Evolutionary conservation across 2,797 vertebrate species (phyloP).

Genomic region (Nasua narica): DNA sequence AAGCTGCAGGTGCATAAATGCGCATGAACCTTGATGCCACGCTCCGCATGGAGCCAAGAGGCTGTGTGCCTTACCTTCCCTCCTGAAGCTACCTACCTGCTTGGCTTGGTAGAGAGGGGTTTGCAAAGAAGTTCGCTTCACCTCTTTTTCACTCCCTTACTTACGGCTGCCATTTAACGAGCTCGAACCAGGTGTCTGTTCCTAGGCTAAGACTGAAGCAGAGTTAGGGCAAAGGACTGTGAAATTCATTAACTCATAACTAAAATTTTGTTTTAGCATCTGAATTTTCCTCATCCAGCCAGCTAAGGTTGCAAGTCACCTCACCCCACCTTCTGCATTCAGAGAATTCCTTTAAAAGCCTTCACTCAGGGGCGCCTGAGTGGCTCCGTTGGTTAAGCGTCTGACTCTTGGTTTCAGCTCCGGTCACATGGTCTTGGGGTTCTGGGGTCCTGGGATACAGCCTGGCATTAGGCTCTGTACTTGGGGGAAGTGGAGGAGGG

Average conservation of each 20-base stretch:
- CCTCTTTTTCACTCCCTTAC: background rate
- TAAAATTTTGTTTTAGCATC: background rate
- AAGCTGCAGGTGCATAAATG: background rate
- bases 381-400: background rate
- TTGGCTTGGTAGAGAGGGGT: background rate
- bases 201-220: background rate
- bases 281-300: conserved; percentile 22
- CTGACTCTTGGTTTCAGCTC: background rate
- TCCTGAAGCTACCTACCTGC: background rate
- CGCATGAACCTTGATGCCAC: background rate
- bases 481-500: no score
- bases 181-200: conserved; percentile 21
- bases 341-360: background rate
- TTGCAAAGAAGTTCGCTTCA: background rate
- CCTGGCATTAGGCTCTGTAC: background rate
- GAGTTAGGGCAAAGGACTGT: conserved; percentile 36
- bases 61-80: accelerated
- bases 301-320: background rate
- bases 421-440: background rate
- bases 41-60: background rate
- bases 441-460: background rate
- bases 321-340: background rate
- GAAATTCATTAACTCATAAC: conserved; percentile 48
- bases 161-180: background rate
- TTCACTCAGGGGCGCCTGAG: background rate